Conservation (phyloP, 2,797 vertebrate genomes). For the Heterohyrax brucei region DNA sequence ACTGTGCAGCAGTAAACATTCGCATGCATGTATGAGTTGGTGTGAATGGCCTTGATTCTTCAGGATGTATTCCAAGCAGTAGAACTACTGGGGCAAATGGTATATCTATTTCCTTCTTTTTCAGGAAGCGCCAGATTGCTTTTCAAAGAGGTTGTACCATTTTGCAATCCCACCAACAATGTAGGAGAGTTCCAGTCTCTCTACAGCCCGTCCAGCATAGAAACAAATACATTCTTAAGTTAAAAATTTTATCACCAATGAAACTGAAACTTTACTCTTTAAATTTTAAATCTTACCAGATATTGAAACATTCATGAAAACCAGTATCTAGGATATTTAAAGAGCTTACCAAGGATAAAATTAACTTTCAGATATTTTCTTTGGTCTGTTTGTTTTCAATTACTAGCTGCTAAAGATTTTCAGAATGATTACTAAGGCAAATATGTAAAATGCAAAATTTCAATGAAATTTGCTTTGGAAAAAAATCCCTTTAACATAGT, state of each 20-base stretch:
- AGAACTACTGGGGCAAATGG: too few species aligned
- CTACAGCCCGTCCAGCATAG: not conserved
- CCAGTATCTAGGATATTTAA: not conserved
- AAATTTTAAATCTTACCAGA: constrained; percentile 13
- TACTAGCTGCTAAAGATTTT: not conserved
- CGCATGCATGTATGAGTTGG: too few species aligned
- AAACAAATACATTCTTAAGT: constrained; percentile 7
- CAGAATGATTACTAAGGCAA: not conserved
- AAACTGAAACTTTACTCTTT: constrained; percentile 8
- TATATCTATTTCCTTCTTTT: too few species aligned
- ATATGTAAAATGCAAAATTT: not conserved
- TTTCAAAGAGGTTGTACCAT: too few species aligned
- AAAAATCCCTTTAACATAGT: not conserved
- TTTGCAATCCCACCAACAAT: too few species aligned
- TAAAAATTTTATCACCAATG: not conserved
- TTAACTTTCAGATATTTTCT: constrained; percentile 5
- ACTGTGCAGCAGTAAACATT: too few species aligned
- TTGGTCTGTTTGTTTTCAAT: constrained; percentile 7
- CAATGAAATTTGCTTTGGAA: not conserved
- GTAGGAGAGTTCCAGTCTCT: too few species aligned
- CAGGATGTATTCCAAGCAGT: too few species aligned
- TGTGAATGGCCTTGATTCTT: too few species aligned
- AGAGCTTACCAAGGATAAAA: constrained; percentile 28
- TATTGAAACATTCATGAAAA: constrained; percentile 45
- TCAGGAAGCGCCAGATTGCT: too few species aligned